phyloP scores from a whole-genome alignment of 2,888 invertebrate species.

The Exocentrus adspersus region DNA sequence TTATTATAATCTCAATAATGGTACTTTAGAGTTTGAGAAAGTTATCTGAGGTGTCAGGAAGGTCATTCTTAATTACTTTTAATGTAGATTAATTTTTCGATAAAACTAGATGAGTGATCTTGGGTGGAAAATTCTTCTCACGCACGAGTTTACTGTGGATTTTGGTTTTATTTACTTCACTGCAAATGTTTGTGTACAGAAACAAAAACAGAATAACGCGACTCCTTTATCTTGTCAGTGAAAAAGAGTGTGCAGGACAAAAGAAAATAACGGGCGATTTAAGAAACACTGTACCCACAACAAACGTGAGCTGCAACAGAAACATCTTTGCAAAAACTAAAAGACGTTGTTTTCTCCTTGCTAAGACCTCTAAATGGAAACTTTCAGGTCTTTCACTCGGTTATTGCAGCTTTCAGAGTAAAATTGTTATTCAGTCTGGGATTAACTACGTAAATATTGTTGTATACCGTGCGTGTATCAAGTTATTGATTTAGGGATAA shows the following conservation, averaged over 20 bases:
- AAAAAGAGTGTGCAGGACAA: not conserved
- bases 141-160: not conserved
- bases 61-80: not conserved
- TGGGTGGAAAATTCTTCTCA: too few relatives aligned
- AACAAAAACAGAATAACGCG: not conserved
- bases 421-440: too few relatives aligned
- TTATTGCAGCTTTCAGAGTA: too few relatives aligned
- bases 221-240: not conserved
- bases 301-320: not conserved
- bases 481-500: too few relatives aligned
- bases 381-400: too few relatives aligned
- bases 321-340: not conserved
- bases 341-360: not conserved
- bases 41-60: not conserved
- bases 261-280: not conserved
- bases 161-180: not conserved
- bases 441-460: too few relatives aligned
- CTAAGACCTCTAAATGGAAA: too few relatives aligned
- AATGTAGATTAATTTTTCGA: not conserved
- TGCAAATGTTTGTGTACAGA: not conserved
- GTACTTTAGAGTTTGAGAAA: not conserved
- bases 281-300: not conserved
- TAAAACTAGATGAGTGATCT: too few relatives aligned
- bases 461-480: too few relatives aligned
- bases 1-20: constrained; percentile 14